These are phyloP conservation scores for Anolis apletophallus DNA, from an alignment of 2,797 vertebrate genomes.

Conservation along the genomic window DNA sequence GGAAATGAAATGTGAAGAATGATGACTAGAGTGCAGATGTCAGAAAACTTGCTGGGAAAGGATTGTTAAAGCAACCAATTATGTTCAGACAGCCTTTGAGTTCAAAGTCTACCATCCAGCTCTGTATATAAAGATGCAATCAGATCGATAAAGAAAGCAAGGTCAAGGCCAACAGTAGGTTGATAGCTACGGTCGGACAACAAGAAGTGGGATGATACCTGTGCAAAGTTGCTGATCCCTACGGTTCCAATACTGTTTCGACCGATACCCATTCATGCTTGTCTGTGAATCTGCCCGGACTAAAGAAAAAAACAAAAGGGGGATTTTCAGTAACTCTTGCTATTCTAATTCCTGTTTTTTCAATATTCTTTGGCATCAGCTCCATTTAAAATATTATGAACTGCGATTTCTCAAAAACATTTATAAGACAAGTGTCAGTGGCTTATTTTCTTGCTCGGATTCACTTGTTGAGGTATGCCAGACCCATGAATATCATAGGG, in stretches of 20 bases:
- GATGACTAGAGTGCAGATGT: too few relatives aligned
- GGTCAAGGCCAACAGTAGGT: conserved; percentile 58
- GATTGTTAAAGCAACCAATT: conserved; percentile 23
- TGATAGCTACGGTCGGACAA: conserved; percentile 22
- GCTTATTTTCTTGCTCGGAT: background rate
- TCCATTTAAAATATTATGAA: background rate
- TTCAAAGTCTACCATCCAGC: conserved; percentile 18
- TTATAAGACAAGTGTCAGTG: background rate
- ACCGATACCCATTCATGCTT: conserved; percentile 97
- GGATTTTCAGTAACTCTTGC: conserved; percentile 53
- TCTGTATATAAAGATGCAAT: background rate
- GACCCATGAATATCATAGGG: too few relatives aligned
- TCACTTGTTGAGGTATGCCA: too few relatives aligned
- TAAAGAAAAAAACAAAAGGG: conserved; percentile 74
- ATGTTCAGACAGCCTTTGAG: background rate
- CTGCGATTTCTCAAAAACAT: background rate
- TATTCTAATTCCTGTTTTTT: background rate
- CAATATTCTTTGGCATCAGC: background rate
- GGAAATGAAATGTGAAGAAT: too few relatives aligned
- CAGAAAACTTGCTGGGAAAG: too few relatives aligned
- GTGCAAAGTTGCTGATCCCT: conserved; percentile 97
- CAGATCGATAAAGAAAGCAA: conserved; percentile 49
- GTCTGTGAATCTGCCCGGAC: conserved; percentile 96
- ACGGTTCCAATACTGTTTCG: conserved; percentile 89
- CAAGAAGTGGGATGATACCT: conserved; percentile 80